Conservation (phyloP, 2,113 vertebrate species). For the Coracopsis vasa region DNA sequence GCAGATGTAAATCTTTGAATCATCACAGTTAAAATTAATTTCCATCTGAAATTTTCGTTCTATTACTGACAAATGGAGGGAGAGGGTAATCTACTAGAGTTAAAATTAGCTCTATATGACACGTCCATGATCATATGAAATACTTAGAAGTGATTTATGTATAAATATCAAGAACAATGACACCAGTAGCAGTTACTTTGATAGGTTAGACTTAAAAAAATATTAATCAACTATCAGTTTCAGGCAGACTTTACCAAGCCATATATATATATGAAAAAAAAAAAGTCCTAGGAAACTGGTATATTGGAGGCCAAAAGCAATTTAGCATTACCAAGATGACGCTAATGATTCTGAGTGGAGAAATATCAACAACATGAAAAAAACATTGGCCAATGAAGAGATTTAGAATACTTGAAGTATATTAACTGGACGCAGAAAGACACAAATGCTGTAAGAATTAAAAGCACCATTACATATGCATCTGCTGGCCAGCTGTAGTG, state of each 20-base stretch:
- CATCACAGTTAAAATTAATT: background rate
- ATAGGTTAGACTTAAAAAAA: background rate
- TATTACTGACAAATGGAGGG: background rate
- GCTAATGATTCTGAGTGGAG: background rate
- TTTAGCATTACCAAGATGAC: rapidly evolving
- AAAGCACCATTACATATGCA: background rate
- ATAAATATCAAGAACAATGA: background rate
- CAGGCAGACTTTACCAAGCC: background rate
- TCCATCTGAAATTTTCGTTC: background rate
- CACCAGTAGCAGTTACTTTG: background rate
- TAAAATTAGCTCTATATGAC: background rate
- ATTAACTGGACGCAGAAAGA: background rate
- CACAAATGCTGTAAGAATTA: background rate
- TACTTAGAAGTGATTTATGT: background rate
- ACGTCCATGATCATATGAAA: background rate
- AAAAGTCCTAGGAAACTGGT: background rate
- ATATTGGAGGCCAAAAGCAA: background rate
- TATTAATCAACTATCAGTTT: background rate
- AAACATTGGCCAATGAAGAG: background rate
- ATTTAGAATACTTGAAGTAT: background rate
- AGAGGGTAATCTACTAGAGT: background rate
- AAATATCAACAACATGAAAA: background rate
- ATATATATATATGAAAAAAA: background rate
- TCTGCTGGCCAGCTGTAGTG: background rate
- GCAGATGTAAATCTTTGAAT: background rate